Base-by-base conservation (phyloP, 2,888 invertebrate species). In the Phaonia tiefii region DNA sequence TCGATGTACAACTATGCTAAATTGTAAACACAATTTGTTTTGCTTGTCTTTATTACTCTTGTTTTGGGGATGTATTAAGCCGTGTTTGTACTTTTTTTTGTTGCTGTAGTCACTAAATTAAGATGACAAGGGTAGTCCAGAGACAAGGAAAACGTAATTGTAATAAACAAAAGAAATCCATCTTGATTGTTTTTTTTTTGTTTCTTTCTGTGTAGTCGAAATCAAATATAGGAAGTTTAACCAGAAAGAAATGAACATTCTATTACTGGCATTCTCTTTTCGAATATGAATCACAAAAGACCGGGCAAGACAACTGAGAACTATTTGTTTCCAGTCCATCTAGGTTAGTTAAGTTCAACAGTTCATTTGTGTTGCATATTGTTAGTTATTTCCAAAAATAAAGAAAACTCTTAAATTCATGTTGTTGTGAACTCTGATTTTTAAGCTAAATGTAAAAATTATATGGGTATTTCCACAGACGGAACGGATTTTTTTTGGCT, bases 281-380 rank as follows among this genome's bases (percentile, higher is more conserved):
- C 4, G 4, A 31, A 31, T 31, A 31, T 31, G 42, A 65, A 70
- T 13, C 20, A 42, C 22, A 67, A 72, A n/a, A 37, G 51, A 26
- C 67, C 74, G 49, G 56, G 81, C 75, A 72, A 56, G 31, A 76
- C 66, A 72, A 79, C 46, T 78, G 67, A 76, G 71, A 82, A 79
- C 75, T 67, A 79, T 80, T 75, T 70, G 72, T 80, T 79, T 79
- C 73, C 82, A 84, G 84, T 85, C 84, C 85, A 84, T 85, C 83
- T 84, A 79, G 82, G 81, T 83, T 84, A 82, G 81, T 82, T 83
- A 78, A 82, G 83, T 84, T 84, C 83, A 84, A 80, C 82, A 83
- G 84, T 84, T 60, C 60, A 60, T 39, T 84, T 83, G 74, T 56
- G 20, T 58, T 39, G 15, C 56, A 39, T 63, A 63, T 42, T 63